These are phyloP conservation scores for Gonioctena quinquepunctata DNA, from an alignment of 1,140 invertebrate genomes.

Conservation along the genomic window DNA sequence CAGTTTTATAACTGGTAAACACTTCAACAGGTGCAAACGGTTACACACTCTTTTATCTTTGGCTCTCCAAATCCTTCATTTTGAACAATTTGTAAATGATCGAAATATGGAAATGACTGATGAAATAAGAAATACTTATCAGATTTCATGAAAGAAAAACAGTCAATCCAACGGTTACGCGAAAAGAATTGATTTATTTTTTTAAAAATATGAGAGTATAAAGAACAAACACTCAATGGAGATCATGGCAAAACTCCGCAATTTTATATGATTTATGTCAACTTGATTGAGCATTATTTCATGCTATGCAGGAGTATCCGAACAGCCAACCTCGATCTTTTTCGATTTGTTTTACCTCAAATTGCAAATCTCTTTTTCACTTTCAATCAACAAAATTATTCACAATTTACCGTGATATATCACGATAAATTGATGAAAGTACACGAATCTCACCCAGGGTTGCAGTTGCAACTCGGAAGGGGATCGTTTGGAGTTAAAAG, in stretches of 20 bases:
- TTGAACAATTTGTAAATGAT: not conserved
- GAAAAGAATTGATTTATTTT: not conserved
- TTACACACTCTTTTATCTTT: slow-evolving; percentile 20
- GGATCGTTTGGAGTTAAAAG: slow-evolving; percentile 41
- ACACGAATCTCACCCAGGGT: slow-evolving; percentile 38
- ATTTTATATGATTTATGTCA: slow-evolving; percentile 48
- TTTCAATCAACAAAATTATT: slow-evolving; percentile 38
- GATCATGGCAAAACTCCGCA: slow-evolving; percentile 51
- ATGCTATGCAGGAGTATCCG: slow-evolving; percentile 41
- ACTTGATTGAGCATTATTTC: slow-evolving; percentile 43
- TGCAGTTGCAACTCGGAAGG: slow-evolving; percentile 32
- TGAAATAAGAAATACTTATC: not conserved
- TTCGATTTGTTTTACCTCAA: slow-evolving; percentile 27
- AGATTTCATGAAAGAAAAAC: slow-evolving; percentile 3
- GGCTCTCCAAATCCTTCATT: slow-evolving; percentile 6
- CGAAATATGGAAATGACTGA: not conserved
- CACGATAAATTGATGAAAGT: slow-evolving; percentile 33
- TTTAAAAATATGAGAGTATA: not conserved
- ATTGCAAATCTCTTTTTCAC: slow-evolving; percentile 37
- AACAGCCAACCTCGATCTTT: slow-evolving; percentile 41
- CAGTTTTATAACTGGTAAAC: slow-evolving; percentile 15
- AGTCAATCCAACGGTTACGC: not conserved
- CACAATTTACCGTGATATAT: slow-evolving; percentile 33
- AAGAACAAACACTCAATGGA: slow-evolving; percentile 34
- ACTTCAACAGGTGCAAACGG: slow-evolving; percentile 30